A percentile compares a stretch with the other conserved stretches of the same genome.
These are phyloP conservation scores for Alectura lathami DNA, from an alignment of 2,113 vertebrate species.

Conservation along the genomic window DNA sequence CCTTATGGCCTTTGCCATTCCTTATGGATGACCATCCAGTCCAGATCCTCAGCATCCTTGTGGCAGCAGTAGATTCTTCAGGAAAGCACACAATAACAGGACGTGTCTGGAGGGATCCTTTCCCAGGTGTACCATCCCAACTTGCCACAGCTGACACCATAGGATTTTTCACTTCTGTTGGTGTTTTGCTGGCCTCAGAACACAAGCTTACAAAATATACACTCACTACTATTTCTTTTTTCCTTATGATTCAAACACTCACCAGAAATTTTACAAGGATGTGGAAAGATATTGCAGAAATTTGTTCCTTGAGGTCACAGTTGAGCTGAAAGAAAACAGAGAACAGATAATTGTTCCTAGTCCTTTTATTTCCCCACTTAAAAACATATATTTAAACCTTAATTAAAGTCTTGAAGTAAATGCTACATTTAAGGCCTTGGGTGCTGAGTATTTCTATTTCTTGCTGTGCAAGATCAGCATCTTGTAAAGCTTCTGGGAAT, in stretches of 20 bases:
- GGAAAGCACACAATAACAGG: not conserved
- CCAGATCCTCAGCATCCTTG: not conserved
- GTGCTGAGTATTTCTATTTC: not conserved
- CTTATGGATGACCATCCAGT: not conserved
- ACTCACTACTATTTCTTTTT: not conserved
- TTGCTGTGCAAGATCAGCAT: not conserved
- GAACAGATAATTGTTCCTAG: not conserved
- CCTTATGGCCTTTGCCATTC: not conserved
- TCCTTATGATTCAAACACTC: not conserved
- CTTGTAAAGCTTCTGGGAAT: conserved; percentile 16
- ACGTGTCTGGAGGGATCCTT: not conserved
- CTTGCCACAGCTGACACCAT: fast-evolving
- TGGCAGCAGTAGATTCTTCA: not conserved
- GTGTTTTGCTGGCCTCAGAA: not conserved
- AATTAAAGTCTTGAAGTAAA: conserved; percentile 22
- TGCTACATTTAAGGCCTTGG: not conserved
- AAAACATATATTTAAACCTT: conserved; percentile 17
- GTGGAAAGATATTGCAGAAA: not conserved
- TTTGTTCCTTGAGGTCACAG: not conserved
- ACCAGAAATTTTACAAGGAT: not conserved
- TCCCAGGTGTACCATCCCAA: not conserved
- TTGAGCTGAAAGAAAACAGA: not conserved
- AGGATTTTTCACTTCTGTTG: not conserved
- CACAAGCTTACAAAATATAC: not conserved
- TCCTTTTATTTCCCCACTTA: not conserved